These are phyloP conservation scores for Bedellia somnulentella DNA, from an alignment of 2,888 invertebrate species.

Conservation along the genomic window DNA sequence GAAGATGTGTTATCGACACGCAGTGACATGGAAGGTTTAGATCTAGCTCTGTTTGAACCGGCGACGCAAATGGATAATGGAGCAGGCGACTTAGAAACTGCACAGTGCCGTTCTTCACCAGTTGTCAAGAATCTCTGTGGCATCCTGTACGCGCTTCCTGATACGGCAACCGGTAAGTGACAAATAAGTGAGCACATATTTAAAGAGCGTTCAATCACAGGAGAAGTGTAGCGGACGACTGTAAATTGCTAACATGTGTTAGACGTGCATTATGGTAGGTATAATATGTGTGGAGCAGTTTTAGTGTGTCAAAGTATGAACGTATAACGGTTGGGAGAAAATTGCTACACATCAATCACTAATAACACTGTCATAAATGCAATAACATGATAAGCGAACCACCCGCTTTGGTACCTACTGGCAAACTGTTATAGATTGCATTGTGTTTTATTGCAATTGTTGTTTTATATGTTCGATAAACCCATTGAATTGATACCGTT, in stretches of 20 bases:
- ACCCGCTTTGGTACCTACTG: too few relatives aligned
- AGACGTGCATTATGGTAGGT: too few relatives aligned
- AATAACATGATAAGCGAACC: too few relatives aligned
- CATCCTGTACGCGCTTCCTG: conserved; percentile 35
- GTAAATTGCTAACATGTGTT: conserved; percentile 20
- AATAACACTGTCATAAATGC: conserved; percentile 38
- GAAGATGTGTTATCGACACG: conserved; percentile 45
- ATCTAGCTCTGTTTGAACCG: conserved; percentile 67
- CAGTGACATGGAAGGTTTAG: conserved; percentile 68
- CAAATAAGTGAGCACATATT: conserved; percentile 19
- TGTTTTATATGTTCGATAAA: too few relatives aligned
- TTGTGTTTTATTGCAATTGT: too few relatives aligned
- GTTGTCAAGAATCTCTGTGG: conserved; percentile 35
- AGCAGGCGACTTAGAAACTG: conserved; percentile 18
- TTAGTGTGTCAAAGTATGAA: too few relatives aligned
- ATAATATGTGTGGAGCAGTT: too few relatives aligned
- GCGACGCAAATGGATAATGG: conserved; percentile 39
- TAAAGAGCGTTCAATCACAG: conserved; percentile 31
- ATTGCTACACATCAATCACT: conserved; percentile 52
- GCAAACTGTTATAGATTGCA: too few relatives aligned
- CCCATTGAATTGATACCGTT: too few relatives aligned
- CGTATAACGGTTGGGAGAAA: conserved; percentile 45
- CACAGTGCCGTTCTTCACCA: conserved; percentile 13
- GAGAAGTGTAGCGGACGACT: conserved; percentile 24
- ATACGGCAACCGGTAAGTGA: conserved; percentile 36